Evolutionary conservation across 2,888 invertebrate species (phyloP), one percentile per base, ranked within the genome.

Genomic region (Drosophila planitibia): DNA sequence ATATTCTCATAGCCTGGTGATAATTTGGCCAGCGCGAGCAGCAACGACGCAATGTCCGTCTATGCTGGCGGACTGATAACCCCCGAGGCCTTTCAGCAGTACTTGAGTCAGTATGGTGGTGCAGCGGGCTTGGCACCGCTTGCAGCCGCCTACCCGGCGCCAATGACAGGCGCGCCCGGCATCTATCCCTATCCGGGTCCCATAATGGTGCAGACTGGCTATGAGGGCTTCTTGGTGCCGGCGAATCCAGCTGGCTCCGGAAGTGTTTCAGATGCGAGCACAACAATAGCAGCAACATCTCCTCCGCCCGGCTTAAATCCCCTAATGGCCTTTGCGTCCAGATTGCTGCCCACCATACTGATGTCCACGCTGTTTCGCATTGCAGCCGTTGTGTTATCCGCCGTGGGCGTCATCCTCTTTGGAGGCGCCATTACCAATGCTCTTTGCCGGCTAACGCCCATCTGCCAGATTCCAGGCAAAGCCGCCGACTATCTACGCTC

Each of bases 361-460:
- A 73, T 91, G 62, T 92, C 91, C 4, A 86, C 93, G 28, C 80
- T 94, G 25, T 91, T 94, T n/a, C 94, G 94, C 77, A 85, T 94
- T 9, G 92, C 94, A 25, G 90, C 94, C 22, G 93, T 94, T 32
- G 74, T 94, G 1, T 52, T 94, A 9, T 94, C 94, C 16, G 93
- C 94, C 9, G 85, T 94, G 22, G 91, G 91, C 4, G 89, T 95
- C 7, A 83, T 95, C 6, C 66, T 95, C 7, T 90, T 95, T 60
- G 95, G 95, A 5, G 94, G 94, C 14, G 91, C 94, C 30, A 92
- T 95, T 30, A 94, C 94, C 1, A 94, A 94, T 2, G 93, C 94
- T 2, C 83, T 95, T 0, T 96, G 95, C 83, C 94, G 94, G 7
- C 89, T 95, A 6, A 95, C 95, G 0, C 94, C 95, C 2, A 76